These are phyloP conservation scores for Tetramorium simillimum DNA, from an alignment of 1,140 invertebrate species.

Conservation along the genomic window DNA sequence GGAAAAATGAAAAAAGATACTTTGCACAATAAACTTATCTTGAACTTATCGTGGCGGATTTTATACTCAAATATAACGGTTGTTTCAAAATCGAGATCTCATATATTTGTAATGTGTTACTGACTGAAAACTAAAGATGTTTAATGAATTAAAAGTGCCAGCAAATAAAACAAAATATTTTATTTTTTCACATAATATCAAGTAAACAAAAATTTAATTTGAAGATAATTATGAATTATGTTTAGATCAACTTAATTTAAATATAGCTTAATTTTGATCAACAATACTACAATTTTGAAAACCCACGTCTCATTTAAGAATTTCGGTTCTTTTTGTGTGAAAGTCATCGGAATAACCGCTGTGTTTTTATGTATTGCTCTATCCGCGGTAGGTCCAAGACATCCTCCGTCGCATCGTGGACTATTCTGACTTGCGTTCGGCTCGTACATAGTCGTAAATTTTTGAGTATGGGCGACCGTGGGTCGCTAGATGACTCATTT, in stretches of 20 bases:
- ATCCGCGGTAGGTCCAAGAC: slow-evolving; percentile 34
- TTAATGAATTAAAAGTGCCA: not conserved
- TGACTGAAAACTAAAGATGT: not conserved
- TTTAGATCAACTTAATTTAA: not conserved
- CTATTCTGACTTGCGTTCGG: slow-evolving; percentile 39
- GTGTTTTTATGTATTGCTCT: slow-evolving; percentile 16
- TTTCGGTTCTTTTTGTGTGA: not conserved
- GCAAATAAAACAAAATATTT: not conserved
- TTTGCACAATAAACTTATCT: not conserved
- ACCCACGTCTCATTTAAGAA: not conserved
- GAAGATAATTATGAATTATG: not conserved
- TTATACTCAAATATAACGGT: not conserved
- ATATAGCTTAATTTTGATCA: not conserved
- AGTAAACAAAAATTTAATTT: not conserved
- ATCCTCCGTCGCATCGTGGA: not conserved
- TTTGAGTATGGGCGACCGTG: slow-evolving; percentile 39
- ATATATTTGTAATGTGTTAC: not conserved
- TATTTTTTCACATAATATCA: not conserved
- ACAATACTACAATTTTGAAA: not conserved
- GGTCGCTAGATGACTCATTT: slow-evolving; percentile 55
- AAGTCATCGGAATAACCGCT: not conserved
- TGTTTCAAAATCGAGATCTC: not conserved
- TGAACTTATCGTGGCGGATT: not conserved
- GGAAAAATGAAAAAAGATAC: not conserved
- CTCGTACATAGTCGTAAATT: slow-evolving; percentile 52